Conservation (phyloP, 64 coral and sea anemone species). For the Porites lutea region DNA sequence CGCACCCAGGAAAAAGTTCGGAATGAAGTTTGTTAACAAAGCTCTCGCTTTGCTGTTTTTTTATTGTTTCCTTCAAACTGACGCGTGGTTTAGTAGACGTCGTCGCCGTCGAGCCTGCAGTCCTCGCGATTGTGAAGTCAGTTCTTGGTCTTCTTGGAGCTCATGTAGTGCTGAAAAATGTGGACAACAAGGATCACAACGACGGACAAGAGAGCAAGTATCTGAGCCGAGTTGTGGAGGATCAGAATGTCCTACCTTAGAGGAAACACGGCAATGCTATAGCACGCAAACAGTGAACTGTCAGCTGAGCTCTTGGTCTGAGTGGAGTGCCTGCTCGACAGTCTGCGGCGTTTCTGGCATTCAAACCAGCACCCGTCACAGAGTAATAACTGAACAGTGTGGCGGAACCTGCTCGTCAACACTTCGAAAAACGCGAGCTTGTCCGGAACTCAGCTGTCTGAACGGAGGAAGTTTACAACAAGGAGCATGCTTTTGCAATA, state of each 20-base stretch:
- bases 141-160: constrained; percentile 8
- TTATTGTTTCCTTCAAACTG: background rate
- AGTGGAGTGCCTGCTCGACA: background rate
- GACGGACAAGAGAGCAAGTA: background rate
- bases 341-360: background rate
- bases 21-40: no score
- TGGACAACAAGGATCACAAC: background rate
- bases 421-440: background rate
- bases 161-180: background rate
- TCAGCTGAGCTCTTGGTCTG: constrained; percentile 6
- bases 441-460: background rate
- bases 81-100: background rate
- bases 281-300: background rate
- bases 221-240: background rate
- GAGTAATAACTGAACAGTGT: background rate
- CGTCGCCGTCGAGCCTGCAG: background rate
- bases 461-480: constrained; percentile 3
- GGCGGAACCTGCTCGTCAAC: constrained; percentile 3
- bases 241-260: background rate
- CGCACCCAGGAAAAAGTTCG: no score
- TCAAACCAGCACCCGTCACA: background rate
- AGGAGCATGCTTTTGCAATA: background rate
- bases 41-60: background rate
- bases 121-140: background rate
- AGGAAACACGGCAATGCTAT: background rate